Evolutionary conservation across 1,140 invertebrate species (phyloP), one percentile per base, ranked within the genome.

Genomic region (Sminthurides bifidus): DNA sequence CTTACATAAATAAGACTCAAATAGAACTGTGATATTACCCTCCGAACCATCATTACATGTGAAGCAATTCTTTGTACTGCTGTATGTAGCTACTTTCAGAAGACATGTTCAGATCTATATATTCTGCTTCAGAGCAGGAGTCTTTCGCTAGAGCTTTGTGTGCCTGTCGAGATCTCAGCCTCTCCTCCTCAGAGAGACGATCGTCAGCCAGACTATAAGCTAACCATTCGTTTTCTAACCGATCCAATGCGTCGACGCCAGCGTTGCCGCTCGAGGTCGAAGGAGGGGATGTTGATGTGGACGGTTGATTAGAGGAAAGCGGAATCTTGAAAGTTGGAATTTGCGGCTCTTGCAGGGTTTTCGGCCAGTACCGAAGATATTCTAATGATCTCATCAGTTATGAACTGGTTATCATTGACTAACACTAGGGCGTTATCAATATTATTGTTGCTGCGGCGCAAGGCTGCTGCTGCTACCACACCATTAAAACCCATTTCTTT

Each of bases 401-500:
- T 30, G 24, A 60, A 64, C 2, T 29, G 10, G 3, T 77, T 72
- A 45, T 81, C 77, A 65, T 78, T 74, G 52, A 83, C 73, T 51
- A 81, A 72, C 56, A 81, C 75, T 37, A 86, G 72, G 23, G 83
- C 82, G 35, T 74, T 69, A 1, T 75, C 73, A 3, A 83, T 72
- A 66, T 81, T 73, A 71, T 86, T 86, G 62, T 85, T 80, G 15
- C 75, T 69, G 56, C 76, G 74, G 56, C 75, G 72, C 19, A 87
- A 68, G 1, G 83, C 83, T 10, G 70, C 59, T 0, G 73, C 65
- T 2, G 81, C 76, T 12, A 76, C 66, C 5, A 73, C 69, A 3
- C 73, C 72, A 10, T 73, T 62, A 71, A 74, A 86, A 0, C 84
- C 83, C 84, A 86, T 85, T 30, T 74, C 74, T 26, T 75, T 70